Conservation (phyloP, 2,797 vertebrate genomes). For the Menidia menidia region DNA sequence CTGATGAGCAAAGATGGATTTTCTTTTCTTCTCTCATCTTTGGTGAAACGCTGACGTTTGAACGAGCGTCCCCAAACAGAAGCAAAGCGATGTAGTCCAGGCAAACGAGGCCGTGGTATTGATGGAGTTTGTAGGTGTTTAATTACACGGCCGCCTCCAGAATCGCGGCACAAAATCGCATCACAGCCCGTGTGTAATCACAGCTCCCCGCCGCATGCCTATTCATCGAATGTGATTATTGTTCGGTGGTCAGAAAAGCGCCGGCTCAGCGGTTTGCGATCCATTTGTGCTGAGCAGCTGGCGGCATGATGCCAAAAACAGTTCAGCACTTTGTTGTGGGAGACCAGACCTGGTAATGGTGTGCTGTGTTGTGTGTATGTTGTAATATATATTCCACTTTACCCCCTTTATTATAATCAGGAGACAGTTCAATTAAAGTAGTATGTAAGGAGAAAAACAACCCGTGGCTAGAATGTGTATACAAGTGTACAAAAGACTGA, state of each 20-base stretch:
- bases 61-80: not conserved
- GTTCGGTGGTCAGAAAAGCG: conserved; percentile 16
- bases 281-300: conserved; percentile 17
- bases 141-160: conserved; percentile 4
- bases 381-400: not conserved
- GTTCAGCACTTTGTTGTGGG: conserved; percentile 10
- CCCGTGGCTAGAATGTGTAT: too few species aligned
- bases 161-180: conserved; percentile 9
- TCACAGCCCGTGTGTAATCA: not conserved
- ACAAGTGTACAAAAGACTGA: too few species aligned
- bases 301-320: conserved; percentile 10
- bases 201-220: conserved; percentile 14
- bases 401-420: too few species aligned
- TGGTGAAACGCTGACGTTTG: not conserved
- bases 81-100: conserved; percentile 4
- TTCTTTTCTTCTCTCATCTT: not conserved
- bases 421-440: too few species aligned
- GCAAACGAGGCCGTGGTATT: conserved; percentile 5
- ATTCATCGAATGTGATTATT: conserved; percentile 25
- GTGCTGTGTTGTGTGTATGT: not conserved
- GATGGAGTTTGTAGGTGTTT: conserved; percentile 18
- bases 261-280: conserved; percentile 32
- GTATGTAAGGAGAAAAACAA: too few species aligned
- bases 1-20: conserved; percentile 20
- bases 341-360: not conserved